phyloP scores from a whole-genome alignment of 2,113 vertebrate genomes.

The Neodon shergylaensis region DNA sequence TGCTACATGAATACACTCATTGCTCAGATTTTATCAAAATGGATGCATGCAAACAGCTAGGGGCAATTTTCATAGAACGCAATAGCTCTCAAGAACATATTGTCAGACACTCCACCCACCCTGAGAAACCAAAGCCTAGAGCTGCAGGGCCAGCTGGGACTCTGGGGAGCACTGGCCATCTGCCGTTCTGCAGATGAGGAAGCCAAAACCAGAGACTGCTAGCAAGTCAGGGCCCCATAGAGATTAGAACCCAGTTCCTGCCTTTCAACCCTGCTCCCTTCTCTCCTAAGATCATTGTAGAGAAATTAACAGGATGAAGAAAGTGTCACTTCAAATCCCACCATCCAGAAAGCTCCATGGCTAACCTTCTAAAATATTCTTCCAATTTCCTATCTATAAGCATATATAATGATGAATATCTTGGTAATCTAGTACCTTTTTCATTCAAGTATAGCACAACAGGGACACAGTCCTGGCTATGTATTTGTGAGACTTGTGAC shows the following conservation, averaged over 20 bases:
- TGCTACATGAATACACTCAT: not conserved
- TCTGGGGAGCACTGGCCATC: not conserved
- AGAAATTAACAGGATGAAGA: not conserved
- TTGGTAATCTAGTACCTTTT: not conserved
- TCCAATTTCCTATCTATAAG: not conserved
- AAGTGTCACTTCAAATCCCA: not conserved
- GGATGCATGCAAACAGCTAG: not conserved
- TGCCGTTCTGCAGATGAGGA: not conserved
- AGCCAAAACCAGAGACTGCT: not conserved
- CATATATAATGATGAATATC: not conserved
- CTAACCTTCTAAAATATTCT: not conserved
- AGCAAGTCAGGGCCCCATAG: not conserved
- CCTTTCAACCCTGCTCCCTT: too few relatives aligned
- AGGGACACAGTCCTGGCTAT: not conserved
- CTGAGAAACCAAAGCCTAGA: not conserved
- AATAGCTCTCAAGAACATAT: not conserved
- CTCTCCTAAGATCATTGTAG: not conserved
- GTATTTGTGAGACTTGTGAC: not conserved
- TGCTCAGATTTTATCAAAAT: slow-evolving; percentile 16
- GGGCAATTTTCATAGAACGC: not conserved
- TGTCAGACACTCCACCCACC: not conserved
- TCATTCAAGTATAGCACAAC: not conserved
- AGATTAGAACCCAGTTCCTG: not conserved
- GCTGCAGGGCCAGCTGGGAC: not conserved
- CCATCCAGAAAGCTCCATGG: not conserved